Conservation (phyloP, 2,797 vertebrate genomes). For the Neosilurus hyrtlii region DNA sequence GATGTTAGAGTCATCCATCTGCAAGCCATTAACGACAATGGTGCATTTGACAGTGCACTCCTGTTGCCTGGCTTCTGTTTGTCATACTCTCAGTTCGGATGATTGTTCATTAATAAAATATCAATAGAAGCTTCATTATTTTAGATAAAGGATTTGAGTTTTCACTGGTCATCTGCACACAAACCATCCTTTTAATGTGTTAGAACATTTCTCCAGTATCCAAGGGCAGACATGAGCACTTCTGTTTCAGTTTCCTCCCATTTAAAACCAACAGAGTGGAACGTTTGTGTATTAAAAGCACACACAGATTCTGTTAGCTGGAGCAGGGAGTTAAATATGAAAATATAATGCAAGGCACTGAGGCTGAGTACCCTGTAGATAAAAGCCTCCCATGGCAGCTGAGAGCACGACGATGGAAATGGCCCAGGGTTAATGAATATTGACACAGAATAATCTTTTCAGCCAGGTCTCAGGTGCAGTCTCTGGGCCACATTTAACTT, state of each 20-base stretch:
- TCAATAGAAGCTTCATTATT: slow-evolving; percentile 11
- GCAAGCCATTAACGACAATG: background rate
- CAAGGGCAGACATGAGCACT: slow-evolving; percentile 25
- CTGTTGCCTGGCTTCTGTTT: background rate
- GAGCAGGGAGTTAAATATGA: slow-evolving; percentile 52
- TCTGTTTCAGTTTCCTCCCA: slow-evolving; percentile 46
- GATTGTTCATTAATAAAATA: slow-evolving; percentile 17
- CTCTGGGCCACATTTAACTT: slow-evolving; percentile 65
- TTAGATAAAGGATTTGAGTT: slow-evolving; percentile 11
- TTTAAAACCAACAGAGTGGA: slow-evolving; percentile 42
- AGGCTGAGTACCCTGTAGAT: slow-evolving; percentile 38
- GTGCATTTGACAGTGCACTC: background rate
- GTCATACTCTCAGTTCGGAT: background rate
- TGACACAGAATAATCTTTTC: slow-evolving; percentile 62
- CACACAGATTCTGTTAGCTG: slow-evolving; percentile 27
- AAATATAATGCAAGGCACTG: slow-evolving; percentile 47
- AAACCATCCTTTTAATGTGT: slow-evolving; percentile 14
- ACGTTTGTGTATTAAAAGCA: slow-evolving; percentile 42
- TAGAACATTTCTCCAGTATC: slow-evolving; percentile 39
- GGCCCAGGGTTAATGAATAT: slow-evolving; percentile 63
- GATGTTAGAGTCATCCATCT: slow-evolving; percentile 16
- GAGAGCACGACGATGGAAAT: slow-evolving; percentile 57
- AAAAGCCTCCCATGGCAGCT: slow-evolving; percentile 36
- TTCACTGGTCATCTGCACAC: slow-evolving; percentile 4
- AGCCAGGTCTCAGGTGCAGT: slow-evolving; percentile 66